phyloP scores from a whole-genome alignment of 2,888 invertebrate species.

The Lasioglossum villosulum region DNA sequence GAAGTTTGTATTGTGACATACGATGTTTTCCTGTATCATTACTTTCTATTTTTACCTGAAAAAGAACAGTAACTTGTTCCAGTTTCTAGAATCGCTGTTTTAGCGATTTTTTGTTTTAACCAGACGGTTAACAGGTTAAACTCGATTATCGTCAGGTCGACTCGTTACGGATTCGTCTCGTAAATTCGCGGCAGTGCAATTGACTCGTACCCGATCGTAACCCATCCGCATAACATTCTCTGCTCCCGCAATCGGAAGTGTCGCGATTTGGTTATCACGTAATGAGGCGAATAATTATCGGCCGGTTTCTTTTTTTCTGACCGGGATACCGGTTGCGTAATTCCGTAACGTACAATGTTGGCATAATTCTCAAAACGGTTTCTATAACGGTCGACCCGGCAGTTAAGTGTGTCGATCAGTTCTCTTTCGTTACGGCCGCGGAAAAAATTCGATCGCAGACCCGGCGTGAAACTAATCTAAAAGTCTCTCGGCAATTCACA shows the following conservation, averaged over 20 bases:
- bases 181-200: not conserved
- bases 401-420: slow-evolving; percentile 6
- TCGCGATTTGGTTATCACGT: slow-evolving; percentile 32
- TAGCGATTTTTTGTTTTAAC: not conserved
- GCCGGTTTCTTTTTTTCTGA: slow-evolving; percentile 7
- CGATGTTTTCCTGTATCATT: no score
- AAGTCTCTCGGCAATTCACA: not conserved
- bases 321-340: slow-evolving; percentile 22
- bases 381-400: slow-evolving; percentile 3
- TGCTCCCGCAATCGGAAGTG: slow-evolving; percentile 7
- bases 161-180: not conserved
- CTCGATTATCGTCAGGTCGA: no score
- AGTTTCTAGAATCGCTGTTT: not conserved
- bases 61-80: no score
- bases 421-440: slow-evolving; percentile 15
- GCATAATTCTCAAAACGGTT: not conserved
- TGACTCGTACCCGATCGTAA: slow-evolving; percentile 1
- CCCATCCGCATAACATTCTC: not conserved
- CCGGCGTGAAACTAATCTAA: not conserved
- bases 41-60: no score
- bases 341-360: not conserved
- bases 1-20: no score
- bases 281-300: slow-evolving; percentile 35
- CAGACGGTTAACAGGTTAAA: no score
- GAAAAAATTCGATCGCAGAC: slow-evolving; percentile 5